A percentile compares a stretch with the other conserved stretches of the same genome.
Conservation (phyloP, 2,113 vertebrate species). For the Galeopterus variegatus region DNA sequence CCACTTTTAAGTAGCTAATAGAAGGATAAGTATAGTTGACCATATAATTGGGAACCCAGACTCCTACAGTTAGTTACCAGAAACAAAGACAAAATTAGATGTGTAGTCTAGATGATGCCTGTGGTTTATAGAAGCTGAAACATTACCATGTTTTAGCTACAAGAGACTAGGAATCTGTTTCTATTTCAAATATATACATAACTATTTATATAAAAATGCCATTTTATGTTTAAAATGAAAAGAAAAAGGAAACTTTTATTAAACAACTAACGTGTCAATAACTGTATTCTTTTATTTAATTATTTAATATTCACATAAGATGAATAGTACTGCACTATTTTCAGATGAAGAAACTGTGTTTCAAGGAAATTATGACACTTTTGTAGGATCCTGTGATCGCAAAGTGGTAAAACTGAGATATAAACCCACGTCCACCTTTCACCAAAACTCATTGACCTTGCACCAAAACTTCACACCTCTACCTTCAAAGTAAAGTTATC, state of each 20-base stretch:
- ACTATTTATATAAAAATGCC: constrained; percentile 19
- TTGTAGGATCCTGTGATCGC: background rate
- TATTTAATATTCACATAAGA: background rate
- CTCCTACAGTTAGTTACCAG: background rate
- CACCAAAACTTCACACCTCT: background rate
- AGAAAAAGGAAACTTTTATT: background rate
- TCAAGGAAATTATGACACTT: background rate
- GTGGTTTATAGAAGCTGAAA: constrained; percentile 6
- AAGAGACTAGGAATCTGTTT: background rate
- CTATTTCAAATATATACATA: constrained; percentile 35
- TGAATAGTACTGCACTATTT: background rate
- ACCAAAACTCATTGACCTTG: background rate
- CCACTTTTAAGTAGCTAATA: constrained; percentile 44
- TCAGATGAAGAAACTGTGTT: background rate
- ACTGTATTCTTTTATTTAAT: background rate
- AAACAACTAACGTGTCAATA: background rate
- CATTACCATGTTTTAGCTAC: background rate
- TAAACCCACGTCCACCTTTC: background rate
- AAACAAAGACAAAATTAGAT: constrained; percentile 57
- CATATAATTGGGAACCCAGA: background rate
- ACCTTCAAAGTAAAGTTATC: background rate
- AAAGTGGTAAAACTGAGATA: background rate
- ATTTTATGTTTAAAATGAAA: constrained; percentile 34
- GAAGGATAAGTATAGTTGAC: background rate
- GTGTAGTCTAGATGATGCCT: background rate